These are phyloP conservation scores for Botia almorhae DNA, from an alignment of 2,797 vertebrate species.

Conservation along the genomic window DNA sequence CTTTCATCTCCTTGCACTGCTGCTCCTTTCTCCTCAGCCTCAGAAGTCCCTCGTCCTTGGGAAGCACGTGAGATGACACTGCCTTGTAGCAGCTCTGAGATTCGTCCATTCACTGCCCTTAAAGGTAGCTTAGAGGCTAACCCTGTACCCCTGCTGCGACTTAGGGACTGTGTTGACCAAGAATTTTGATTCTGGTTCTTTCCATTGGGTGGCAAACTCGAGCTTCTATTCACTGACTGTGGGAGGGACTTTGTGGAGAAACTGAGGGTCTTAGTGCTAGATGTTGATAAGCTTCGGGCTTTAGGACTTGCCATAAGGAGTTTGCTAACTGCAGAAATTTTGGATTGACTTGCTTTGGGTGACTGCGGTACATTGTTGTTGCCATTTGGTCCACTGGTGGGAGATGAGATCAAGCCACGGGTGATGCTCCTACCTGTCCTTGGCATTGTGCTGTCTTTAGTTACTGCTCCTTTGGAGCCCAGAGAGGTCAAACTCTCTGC, in stretches of 20 bases:
- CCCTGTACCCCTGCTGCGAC: slow-evolving; percentile 86
- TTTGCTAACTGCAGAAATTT: slow-evolving; percentile 95
- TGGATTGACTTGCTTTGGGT: slow-evolving; percentile 87
- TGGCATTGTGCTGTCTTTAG: slow-evolving; percentile 91
- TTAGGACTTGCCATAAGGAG: slow-evolving; percentile 95
- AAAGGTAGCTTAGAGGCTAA: slow-evolving; percentile 90
- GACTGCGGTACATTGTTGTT: slow-evolving; percentile 82
- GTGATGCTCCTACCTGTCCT: slow-evolving; percentile 85
- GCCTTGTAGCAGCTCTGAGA: slow-evolving; percentile 95
- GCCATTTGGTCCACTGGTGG: slow-evolving; percentile 71
- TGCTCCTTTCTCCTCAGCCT: slow-evolving; percentile 70
- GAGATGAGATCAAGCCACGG: slow-evolving; percentile 80
- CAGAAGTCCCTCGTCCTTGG: slow-evolving; percentile 75
- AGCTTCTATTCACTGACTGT: slow-evolving; percentile 88
- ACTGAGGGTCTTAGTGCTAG: slow-evolving; percentile 93
- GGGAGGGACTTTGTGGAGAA: slow-evolving; percentile 97
- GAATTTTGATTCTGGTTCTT: slow-evolving; percentile 75
- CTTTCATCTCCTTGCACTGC: slow-evolving; percentile 76
- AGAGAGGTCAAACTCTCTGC: slow-evolving; percentile 86
- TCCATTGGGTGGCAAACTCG: slow-evolving; percentile 86
- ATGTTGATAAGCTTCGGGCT: slow-evolving; percentile 88
- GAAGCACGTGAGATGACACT: slow-evolving; percentile 73
- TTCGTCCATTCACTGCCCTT: slow-evolving; percentile 90
- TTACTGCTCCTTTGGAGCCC: slow-evolving; percentile 76
- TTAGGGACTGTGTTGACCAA: slow-evolving; percentile 97